Base-by-base conservation (phyloP, 2,888 invertebrate species). In the Catocala nupta region DNA sequence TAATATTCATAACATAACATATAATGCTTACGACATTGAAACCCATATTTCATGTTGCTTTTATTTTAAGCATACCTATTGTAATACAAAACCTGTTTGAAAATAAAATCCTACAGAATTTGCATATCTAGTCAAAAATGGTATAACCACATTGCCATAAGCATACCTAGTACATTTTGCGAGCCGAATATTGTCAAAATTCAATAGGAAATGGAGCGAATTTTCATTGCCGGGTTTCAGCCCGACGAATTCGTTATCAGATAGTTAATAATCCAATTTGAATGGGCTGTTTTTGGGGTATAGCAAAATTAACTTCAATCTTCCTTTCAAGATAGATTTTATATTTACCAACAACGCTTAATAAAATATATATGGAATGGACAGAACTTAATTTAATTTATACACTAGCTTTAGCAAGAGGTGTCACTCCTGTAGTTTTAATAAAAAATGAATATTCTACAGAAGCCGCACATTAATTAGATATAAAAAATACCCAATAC, bases 201-300 rank as follows among this genome's bases (percentile, higher is more conserved):
- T 74, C 78, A 82, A 82, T 81, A 81, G 81, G 81, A 83, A 81
- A 82, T 77, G 68, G 74, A 74, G 79, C 75, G 78, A 81, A 79
- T 78, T 82, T 82, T 82, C 81, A 82, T 89, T 87, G 87, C 86
- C 86, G 85, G 81, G 75, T 78, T 81, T 81, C 81, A 82, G 80
- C 81, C 85, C 81, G 80, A 79, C 86, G 83, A 85, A 85, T 85
- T 89, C 84, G 86, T 87, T 87, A 88, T 86, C 81, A 86, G 82
- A 83, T 82, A 80, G 87, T 89, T 89, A 90, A 90, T 90, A 89
- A 87, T 86, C 85, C 85, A 86, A 89, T 88, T 82, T 83, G 79
- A 77, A 75, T 77, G 75, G 77, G 75, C 74, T 81, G 75, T 73
- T 74, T 65, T 69, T 39, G 9, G 62, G 57, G 68, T 57, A 60